Evolutionary conservation across 2,797 vertebrate species (phyloP).

Genomic region (Thamnophis elegans): DNA sequence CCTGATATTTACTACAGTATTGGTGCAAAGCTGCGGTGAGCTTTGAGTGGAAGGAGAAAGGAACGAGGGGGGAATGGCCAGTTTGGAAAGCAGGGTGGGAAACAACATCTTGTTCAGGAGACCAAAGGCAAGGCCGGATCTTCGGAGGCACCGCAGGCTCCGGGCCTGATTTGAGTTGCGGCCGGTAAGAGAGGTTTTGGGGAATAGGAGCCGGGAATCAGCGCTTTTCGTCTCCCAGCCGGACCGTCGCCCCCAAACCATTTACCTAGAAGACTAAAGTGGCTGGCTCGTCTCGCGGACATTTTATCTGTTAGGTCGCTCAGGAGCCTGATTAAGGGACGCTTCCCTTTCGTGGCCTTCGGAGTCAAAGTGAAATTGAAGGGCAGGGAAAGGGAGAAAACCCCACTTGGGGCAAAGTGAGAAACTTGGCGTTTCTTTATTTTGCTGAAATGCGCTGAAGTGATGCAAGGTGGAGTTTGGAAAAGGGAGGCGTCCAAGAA

Average conservation of each 20-base stretch:
- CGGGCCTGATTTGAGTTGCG: not conserved
- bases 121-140: not conserved
- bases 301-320: slow-evolving; percentile 54
- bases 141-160: no score
- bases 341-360: slow-evolving; percentile 2
- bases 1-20: slow-evolving; percentile 57
- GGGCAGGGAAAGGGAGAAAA: not conserved
- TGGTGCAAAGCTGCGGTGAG: slow-evolving; percentile 19
- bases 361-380: not conserved
- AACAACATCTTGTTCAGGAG: not conserved
- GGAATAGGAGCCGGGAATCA: slow-evolving; percentile 50
- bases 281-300: slow-evolving; percentile 59
- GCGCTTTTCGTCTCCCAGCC: slow-evolving; percentile 48
- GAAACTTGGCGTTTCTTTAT: slow-evolving; percentile 43
- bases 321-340: slow-evolving; percentile 48
- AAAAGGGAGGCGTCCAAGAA: not conserved
- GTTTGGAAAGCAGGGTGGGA: not conserved
- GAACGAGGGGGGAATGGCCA: slow-evolving; percentile 31
- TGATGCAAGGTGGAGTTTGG: not conserved
- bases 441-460: slow-evolving; percentile 37
- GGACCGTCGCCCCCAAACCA: slow-evolving; percentile 29
- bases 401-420: slow-evolving; percentile 26
- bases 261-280: slow-evolving; percentile 58
- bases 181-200: slow-evolving; percentile 45
- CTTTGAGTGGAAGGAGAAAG: slow-evolving; percentile 28